These are phyloP conservation scores for Drosophila neonasuta DNA, from an alignment of 2,888 invertebrate species.

Conservation along the genomic window DNA sequence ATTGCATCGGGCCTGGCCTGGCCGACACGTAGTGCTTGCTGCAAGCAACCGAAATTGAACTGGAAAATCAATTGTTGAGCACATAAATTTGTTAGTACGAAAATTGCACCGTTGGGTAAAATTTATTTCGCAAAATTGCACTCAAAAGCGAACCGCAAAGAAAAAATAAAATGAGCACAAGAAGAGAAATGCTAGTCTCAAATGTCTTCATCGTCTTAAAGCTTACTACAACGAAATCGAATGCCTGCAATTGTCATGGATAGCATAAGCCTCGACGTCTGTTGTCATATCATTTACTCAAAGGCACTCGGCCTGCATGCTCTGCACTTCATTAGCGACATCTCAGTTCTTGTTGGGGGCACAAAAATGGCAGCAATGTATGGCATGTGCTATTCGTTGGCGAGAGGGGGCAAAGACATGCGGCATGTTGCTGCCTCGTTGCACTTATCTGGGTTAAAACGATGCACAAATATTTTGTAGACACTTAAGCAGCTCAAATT, in stretches of 20 bases:
- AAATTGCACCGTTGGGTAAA: constrained; percentile 74
- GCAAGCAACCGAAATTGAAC: constrained; percentile 60
- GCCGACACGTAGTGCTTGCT: constrained; percentile 24
- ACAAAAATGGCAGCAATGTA: constrained; percentile 23
- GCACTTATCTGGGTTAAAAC: constrained; percentile 54
- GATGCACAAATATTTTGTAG: constrained; percentile 66
- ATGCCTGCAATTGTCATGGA: constrained; percentile 39
- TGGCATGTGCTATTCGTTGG: neutral
- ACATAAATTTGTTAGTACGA: constrained; percentile 73
- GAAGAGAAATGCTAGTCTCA: constrained; percentile 35
- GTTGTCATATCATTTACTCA: constrained; percentile 53
- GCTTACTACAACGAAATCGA: constrained; percentile 8
- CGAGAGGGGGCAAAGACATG: neutral
- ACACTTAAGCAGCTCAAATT: constrained; percentile 60
- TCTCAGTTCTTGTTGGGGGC: neutral
- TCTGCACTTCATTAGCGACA: constrained; percentile 55
- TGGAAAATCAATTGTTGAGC: constrained; percentile 74
- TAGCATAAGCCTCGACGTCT: constrained; percentile 27
- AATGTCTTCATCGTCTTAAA: constrained; percentile 30
- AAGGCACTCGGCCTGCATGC: constrained; percentile 30
- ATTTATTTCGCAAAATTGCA: constrained; percentile 71
- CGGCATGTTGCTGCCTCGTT: constrained; percentile 29
- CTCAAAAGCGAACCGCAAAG: constrained; percentile 39
- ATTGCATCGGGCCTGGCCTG: constrained; percentile 14
- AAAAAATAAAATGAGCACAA: constrained; percentile 31